Percentiles rank a stretch among this genome's conserved stretches.
These are phyloP conservation scores for Pungitius pungitius DNA, from an alignment of 2,113 vertebrate genomes.

Conservation along the genomic window DNA sequence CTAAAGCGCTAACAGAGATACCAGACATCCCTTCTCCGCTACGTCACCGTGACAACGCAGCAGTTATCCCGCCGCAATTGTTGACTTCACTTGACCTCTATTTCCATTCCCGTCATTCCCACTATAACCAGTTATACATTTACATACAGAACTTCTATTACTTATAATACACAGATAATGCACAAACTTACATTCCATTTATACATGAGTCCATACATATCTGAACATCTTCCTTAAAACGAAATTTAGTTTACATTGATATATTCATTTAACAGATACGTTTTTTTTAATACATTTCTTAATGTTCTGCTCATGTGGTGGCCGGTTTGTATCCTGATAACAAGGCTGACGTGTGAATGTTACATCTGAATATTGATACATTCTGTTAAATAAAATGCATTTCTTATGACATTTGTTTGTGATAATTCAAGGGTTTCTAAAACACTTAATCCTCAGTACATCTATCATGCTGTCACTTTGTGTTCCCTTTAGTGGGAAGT, in stretches of 20 bases:
- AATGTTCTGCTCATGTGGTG: background rate
- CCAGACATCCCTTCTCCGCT: background rate
- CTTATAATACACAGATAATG: background rate
- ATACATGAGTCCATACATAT: background rate
- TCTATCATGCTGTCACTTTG: background rate
- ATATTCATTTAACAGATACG: background rate
- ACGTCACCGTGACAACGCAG: background rate
- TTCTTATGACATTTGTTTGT: background rate
- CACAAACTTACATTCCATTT: background rate
- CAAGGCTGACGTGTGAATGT: background rate
- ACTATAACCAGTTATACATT: background rate
- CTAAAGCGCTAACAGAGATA: no score
- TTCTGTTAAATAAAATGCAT: background rate
- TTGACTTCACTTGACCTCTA: slow-evolving; percentile 32
- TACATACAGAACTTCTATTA: background rate
- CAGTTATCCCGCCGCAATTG: background rate
- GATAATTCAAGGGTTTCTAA: background rate
- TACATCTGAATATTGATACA: background rate
- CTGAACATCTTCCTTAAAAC: background rate
- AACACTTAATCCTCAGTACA: background rate
- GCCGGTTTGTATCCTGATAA: background rate
- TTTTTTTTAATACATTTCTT: background rate
- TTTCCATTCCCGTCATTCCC: background rate
- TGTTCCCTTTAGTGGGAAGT: background rate
- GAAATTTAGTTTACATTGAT: background rate